phyloP scores from a whole-genome alignment of 2,797 vertebrate genomes.

The Coreius guichenoti region DNA sequence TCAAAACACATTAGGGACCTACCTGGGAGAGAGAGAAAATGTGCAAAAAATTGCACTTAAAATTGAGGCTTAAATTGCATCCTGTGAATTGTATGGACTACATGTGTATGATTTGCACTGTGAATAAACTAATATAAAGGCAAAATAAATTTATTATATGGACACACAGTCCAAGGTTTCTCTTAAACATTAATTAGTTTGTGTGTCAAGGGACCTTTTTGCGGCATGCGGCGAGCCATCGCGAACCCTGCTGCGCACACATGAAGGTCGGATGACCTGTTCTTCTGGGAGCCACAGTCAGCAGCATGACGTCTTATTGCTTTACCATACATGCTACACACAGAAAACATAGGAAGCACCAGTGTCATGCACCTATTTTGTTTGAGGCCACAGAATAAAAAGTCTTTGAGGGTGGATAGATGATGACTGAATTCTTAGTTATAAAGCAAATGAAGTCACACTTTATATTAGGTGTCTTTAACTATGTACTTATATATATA shows the following conservation, averaged over 20 bases:
- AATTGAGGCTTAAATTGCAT: neutral
- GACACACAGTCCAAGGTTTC: conserved; percentile 10
- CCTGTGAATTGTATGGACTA: neutral
- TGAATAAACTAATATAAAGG: neutral
- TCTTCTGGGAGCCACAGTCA: conserved; percentile 37
- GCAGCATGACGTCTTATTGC: conserved; percentile 9
- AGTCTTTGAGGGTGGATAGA: neutral
- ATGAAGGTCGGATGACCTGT: conserved; percentile 53
- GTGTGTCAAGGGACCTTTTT: conserved; percentile 35
- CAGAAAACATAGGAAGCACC: neutral
- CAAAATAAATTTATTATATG: conserved; percentile 35
- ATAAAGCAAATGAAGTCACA: neutral
- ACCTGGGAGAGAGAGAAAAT: conserved; percentile 31
- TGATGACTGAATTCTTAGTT: neutral
- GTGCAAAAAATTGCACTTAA: conserved; percentile 33
- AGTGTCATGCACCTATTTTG: neutral
- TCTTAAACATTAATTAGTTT: conserved; percentile 51
- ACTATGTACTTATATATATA: too few species aligned
- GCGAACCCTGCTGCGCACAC: conserved; percentile 41
- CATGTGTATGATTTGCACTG: neutral
- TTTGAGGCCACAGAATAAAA: neutral
- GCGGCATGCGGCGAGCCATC: conserved; percentile 23
- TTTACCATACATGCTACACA: conserved; percentile 5
- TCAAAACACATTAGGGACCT: conserved; percentile 44
- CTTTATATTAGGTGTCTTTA: neutral